A percentile compares a stretch with the other conserved stretches of the same genome.
Evolutionary conservation across 1,140 invertebrate species (phyloP).

Genomic region (Drosophila lacteicornis): DNA sequence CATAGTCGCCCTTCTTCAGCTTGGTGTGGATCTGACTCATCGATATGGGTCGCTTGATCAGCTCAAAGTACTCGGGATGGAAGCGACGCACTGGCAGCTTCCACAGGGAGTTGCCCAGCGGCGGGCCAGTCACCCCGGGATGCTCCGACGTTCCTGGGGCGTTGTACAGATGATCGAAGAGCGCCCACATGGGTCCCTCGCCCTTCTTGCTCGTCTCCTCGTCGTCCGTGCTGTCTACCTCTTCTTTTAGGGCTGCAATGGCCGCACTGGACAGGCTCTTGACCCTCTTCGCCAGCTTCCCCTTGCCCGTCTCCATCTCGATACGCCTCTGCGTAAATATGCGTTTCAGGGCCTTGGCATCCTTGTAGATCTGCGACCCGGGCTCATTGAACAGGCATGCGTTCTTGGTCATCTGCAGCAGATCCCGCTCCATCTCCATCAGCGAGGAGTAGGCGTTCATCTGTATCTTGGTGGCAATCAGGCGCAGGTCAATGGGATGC

Average conservation of each 20-base stretch:
- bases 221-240: conserved; percentile 81
- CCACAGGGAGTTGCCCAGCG: conserved; percentile 95
- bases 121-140: conserved; percentile 86
- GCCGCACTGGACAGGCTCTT: conserved; percentile 71
- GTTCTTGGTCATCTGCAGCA: conserved; percentile 96
- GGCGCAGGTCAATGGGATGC: conserved; percentile 97
- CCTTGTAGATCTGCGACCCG: conserved; percentile 98
- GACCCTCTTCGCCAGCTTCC: conserved; percentile 61
- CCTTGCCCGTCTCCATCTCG: conserved; percentile 85
- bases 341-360: conserved; percentile 95
- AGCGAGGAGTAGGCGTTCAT: conserved; percentile 91
- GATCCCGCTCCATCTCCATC: conserved; percentile 95
- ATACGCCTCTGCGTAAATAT: conserved; percentile 87
- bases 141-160: conserved; percentile 84
- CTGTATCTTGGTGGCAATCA: conserved; percentile 96
- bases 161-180: conserved; percentile 86
- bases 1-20: conserved; percentile 94
- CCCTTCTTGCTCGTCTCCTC: conserved; percentile 84
- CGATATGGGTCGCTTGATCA: conserved; percentile 98
- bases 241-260: conserved; percentile 80
- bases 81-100: conserved; percentile 94
- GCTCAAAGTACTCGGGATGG: conserved; percentile 99
- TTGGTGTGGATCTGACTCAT: conserved; percentile 96
- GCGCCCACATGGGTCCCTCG: conserved; percentile 86
- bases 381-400: conserved; percentile 98